Evolutionary conservation across 2,113 vertebrate species (phyloP).

Genomic region (Phrynocephalus versicolor): DNA sequence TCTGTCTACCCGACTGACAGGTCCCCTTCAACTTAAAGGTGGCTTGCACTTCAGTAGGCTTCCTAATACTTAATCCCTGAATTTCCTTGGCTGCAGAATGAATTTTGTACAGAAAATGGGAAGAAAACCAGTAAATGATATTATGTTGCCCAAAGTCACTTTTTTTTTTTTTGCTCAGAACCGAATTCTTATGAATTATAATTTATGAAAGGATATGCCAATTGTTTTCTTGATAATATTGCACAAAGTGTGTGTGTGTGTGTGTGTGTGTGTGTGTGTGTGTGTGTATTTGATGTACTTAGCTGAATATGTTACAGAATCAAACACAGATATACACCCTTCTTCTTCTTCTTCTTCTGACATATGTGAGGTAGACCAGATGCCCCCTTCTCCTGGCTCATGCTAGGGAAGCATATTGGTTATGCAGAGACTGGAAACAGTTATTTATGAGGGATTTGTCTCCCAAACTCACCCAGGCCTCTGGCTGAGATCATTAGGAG

Average conservation of each 20-base stretch:
- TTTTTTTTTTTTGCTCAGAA: background rate
- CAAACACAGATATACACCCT: no score
- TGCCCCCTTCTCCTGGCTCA: no score
- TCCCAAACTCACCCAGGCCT: background rate
- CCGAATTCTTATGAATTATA: background rate
- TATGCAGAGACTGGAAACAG: no score
- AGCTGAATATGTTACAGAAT: no score
- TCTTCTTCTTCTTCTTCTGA: no score
- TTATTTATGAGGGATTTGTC: background rate
- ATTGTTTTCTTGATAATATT: background rate
- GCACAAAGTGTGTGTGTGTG: no score
- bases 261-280: no score
- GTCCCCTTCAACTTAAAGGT: constrained; percentile 15
- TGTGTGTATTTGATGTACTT: no score
- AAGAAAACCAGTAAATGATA: background rate
- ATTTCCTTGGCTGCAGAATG: background rate
- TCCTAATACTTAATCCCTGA: constrained; percentile 1
- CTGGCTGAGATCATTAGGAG: no score
- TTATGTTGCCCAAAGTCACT: background rate
- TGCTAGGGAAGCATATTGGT: no score
- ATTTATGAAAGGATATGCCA: background rate
- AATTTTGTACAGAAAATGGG: background rate
- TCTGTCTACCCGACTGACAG: background rate
- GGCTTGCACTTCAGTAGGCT: constrained; percentile 29
- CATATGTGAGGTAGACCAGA: no score